Base-by-base conservation (phyloP, 2,888 invertebrate species). In the Athripsodes cinereus region DNA sequence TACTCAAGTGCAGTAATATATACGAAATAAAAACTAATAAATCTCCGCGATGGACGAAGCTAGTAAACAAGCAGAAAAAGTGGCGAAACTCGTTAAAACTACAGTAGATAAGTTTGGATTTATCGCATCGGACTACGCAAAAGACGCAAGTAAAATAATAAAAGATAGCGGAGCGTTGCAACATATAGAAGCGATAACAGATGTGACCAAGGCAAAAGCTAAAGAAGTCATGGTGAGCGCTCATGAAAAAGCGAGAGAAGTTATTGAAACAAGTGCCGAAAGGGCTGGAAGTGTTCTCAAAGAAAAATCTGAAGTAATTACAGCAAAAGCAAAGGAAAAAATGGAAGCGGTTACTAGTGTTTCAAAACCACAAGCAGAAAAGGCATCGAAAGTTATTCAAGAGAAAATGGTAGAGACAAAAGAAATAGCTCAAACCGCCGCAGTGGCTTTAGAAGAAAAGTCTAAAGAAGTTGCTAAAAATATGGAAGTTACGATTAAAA, bases 401-500 rank as follows among this genome's bases (percentile, higher is more conserved):
- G 52, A 53, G 3, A 53, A 34, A 22, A 10, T 53, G 10, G 13
- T 19, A 2, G 35, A 21, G 1, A 47, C 48, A 5, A 40, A 50
- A 1, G 20, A 52, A 16, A 11, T 20, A 5, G 26, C 26, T 2
- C 50, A 50, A 13, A 26, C 16, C 2, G 26, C 50, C 8, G 20
- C 8, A 21, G 22, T 2, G n/a, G 35, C 22, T 10, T 8, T 40
- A 3, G 54, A 50, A 44, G 54, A 51, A 26, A 58, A 58, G 16
- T 46, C 52, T 1, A 52, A 40, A 52, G 59, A 63, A 53, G 46
- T 54, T 1, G 35, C 59, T 3, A 57, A 62, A 19, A 56, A 19
- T 6, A 35, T 58, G 1, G 60, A 58, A 21, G 55, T 49, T 13
- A 34, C 47, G 47, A 35, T 60, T 2, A 58, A 55, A 35, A 52